phyloP scores from a whole-genome alignment of 2,797 vertebrate species.

The Petrocephalus sullivani region DNA sequence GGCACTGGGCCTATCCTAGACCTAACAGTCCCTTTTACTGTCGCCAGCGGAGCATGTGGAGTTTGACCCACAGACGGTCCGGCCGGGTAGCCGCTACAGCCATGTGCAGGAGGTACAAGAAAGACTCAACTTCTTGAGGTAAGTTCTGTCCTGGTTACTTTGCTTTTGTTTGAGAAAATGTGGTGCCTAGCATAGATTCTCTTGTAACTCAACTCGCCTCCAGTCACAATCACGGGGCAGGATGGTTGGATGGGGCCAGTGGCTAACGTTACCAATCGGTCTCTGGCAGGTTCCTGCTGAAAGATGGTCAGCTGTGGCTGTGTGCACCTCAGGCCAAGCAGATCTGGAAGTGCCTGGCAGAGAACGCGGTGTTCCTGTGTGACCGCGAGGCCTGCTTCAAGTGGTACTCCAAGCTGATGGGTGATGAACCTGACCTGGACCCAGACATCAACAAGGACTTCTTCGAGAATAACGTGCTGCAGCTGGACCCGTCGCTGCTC shows the following conservation, averaged over 20 bases:
- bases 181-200: background rate
- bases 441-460: slow-evolving; percentile 99
- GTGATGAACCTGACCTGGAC: slow-evolving; percentile 96
- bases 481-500: slow-evolving; percentile 94
- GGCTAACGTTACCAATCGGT: background rate
- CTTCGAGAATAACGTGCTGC: slow-evolving; percentile 98
- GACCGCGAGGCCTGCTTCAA: slow-evolving; percentile 99
- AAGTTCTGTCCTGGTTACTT: slow-evolving; percentile 22
- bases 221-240: no score
- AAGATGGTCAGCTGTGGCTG: slow-evolving; percentile 97
- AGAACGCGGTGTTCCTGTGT: slow-evolving; percentile 97
- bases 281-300: slow-evolving; percentile 83
- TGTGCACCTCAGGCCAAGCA: slow-evolving; percentile 98
- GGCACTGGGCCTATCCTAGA: background rate
- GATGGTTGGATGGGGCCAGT: no score
- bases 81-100: slow-evolving; percentile 93
- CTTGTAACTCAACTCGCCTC: no score
- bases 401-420: slow-evolving; percentile 99
- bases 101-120: slow-evolving; percentile 99
- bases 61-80: slow-evolving; percentile 96
- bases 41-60: slow-evolving; percentile 81
- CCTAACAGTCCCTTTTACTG: background rate
- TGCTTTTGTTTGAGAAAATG: background rate
- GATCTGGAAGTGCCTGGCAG: slow-evolving; percentile 99
- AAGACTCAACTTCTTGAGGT: slow-evolving; percentile 95